Evolutionary conservation across 2,113 vertebrate genomes (phyloP), one percentile per base, ranked within the genome.

Genomic region (Gymnogyps californianus): DNA sequence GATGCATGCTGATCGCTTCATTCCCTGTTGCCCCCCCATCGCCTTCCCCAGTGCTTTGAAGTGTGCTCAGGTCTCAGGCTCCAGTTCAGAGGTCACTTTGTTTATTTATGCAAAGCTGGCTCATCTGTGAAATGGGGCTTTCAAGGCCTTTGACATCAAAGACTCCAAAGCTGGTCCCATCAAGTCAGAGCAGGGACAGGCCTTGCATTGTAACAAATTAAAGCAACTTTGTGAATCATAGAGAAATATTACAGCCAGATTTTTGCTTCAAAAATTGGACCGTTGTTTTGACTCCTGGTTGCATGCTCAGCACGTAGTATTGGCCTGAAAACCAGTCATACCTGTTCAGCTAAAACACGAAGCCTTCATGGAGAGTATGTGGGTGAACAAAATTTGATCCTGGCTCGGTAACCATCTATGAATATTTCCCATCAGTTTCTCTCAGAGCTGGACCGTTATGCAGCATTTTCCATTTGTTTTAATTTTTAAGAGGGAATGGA

Each of bases 61-160:
- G 98, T 97, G 94, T 87, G 96, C 97, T 97, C 96, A 97, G 95
- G 96, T 98, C 97, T 98, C 96, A 94, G 96, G 93, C 97, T 98
- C 70, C 79, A 95, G 98, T 97, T 98, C 98, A 98, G 96, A 97
- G 98, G 98, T 98, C 97, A 92, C 96, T 92, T 93, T 97, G 97
- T 98, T 98, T 98, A 98, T 98, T 98, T 98, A 98, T 98, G 98
- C 98, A 98, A 98, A 98, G 96, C 97, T 97, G 98, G 96, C 95
- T 98, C 97, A 96, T 97, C 98, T 98, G 97, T 97, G 97, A 97
- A 98, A 98, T 95, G 93, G 97, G 97, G 58, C 95, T 98, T 98
- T 97, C 93, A 96, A 95, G 97, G 94, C 95, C 91, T 82, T 91
- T 87, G 90, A 98, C 97, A 97, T 98, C 97, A 98, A 98, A 98